Evolutionary conservation across 1,140 invertebrate genomes (phyloP), one percentile per base, ranked within the genome.

Genomic region (Zaprionus tsacasi): DNA sequence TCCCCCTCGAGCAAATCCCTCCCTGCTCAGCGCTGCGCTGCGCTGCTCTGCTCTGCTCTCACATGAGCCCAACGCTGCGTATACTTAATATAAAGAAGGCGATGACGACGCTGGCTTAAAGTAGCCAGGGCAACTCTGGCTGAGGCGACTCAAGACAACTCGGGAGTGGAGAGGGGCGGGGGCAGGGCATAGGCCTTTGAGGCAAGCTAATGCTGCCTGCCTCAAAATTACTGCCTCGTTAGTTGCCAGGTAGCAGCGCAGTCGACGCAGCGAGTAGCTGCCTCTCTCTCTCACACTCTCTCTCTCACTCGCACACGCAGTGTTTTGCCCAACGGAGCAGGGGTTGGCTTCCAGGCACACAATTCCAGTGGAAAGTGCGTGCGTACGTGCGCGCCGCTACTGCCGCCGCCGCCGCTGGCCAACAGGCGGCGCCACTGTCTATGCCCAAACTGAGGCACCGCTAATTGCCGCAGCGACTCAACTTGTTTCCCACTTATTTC

Each of bases 191-290:
- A 76, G 52, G 74, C 54, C 60, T 70, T 36, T 61, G 63, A 68
- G 54, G 75, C 63, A 45, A 45, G 80, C 73, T 70, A 80, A 70
- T 81, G 83, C 76, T 88, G 85, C 78, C 75, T 73, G 21, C 21
- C 85, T 89, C 81, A 89, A 83, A 81, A 87, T 83, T 91, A 81
- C 82, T 81, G 82, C 75, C 88, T 83, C 88, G 82, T 91, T 91
- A 91, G 88, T 79, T 78, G 72, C 63, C 77, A 72, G 68, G 81
- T 79, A 71, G 61, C 59, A 65, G 56, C 43, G 38, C 57, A 63
- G 54, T 3, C 36, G 52, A 61, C 48, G 38, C 72, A 45, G 50
- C 50, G 77, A 54, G 27, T 56, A 17, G 21, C 76, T 27, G 63
- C 57, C 45, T 40, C 35, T 68, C 30, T 66, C 17, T 58, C 25